Percentiles rank a stretch among this genome's conserved stretches.
phyloP scores from a whole-genome alignment of 2,113 vertebrate species.

The Osmerus eperlanus region DNA sequence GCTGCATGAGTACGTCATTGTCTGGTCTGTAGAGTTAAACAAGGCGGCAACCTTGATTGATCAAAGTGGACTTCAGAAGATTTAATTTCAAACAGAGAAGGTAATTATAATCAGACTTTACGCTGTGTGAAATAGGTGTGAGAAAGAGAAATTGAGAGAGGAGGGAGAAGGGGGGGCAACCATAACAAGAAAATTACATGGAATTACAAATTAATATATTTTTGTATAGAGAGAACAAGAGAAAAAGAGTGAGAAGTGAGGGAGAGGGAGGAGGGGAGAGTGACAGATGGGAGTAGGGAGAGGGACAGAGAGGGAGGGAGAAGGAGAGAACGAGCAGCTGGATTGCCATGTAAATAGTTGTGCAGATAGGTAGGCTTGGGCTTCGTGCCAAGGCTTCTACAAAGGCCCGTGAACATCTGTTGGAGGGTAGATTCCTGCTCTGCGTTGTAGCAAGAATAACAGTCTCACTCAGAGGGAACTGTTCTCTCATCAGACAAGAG shows the following conservation, averaged over 20 bases:
- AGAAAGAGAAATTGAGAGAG: not conserved
- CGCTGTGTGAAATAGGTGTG: not conserved
- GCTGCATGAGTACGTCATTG: slow-evolving; percentile 62
- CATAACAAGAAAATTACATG: too few relatives aligned
- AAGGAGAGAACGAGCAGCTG: slow-evolving; percentile 80
- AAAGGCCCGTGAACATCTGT: slow-evolving; percentile 90
- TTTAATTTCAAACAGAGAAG: slow-evolving; percentile 63
- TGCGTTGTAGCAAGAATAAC: slow-evolving; percentile 79
- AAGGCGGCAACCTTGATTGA: slow-evolving; percentile 69
- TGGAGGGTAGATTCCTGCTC: slow-evolving; percentile 83
- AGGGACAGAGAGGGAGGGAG: slow-evolving; percentile 30
- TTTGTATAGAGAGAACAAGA: not conserved
- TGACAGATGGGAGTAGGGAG: slow-evolving; percentile 22
- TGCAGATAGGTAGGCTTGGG: slow-evolving; percentile 93
- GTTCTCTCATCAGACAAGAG: slow-evolving; percentile 65
- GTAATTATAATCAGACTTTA: not conserved
- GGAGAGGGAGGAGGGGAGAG: slow-evolving; percentile 22
- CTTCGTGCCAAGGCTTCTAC: slow-evolving; percentile 80
- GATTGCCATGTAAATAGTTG: slow-evolving; percentile 91
- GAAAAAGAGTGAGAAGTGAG: slow-evolving; percentile 22
- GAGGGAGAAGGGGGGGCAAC: not conserved
- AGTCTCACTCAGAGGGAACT: slow-evolving; percentile 62
- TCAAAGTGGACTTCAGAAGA: slow-evolving; percentile 64
- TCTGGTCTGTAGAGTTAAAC: slow-evolving; percentile 58
- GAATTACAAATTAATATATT: too few relatives aligned